Conservation (phyloP, 2,888 invertebrate species). For the Brachyopa scutellaris region DNA sequence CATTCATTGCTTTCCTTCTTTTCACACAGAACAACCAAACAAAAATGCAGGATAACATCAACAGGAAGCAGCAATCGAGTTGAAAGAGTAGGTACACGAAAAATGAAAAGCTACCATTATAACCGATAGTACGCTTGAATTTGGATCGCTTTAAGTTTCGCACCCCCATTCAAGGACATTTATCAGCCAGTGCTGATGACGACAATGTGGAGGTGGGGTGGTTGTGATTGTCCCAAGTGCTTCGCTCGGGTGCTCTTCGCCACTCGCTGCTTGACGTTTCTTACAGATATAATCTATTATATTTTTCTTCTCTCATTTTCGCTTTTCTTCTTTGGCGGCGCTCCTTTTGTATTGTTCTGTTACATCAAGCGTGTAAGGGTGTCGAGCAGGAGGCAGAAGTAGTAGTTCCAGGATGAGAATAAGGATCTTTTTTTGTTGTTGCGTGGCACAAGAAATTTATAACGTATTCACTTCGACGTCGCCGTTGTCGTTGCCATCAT, state of each 20-base stretch:
- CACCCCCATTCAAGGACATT: constrained; percentile 7
- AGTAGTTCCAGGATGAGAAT: not conserved
- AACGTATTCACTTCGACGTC: constrained; percentile 41
- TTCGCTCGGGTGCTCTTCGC: constrained; percentile 16
- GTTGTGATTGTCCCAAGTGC: not conserved
- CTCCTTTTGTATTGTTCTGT: constrained; percentile 1
- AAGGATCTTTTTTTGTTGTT: constrained; percentile 4
- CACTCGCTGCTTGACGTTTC: constrained; percentile 23
- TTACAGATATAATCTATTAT: constrained; percentile 49
- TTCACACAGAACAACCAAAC: constrained; percentile 15
- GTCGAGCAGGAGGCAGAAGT: constrained; percentile 20
- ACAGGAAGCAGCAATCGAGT: constrained; percentile 4
- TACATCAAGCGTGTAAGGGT: constrained; percentile 43
- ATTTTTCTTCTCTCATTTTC: constrained; percentile 53
- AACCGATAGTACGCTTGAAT: constrained; percentile 14
- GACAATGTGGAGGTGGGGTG: not conserved
- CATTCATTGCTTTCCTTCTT: constrained; percentile 44
- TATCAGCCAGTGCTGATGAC: not conserved
- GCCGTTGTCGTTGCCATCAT: constrained; percentile 36
- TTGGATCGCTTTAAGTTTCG: constrained; percentile 26
- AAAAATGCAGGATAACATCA: constrained; percentile 22
- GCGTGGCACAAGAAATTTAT: constrained; percentile 60
- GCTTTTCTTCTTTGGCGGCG: constrained; percentile 9
- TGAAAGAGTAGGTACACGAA: constrained; percentile 14
- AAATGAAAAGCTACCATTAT: constrained; percentile 4